Conservation (phyloP, 2,113 vertebrate genomes). For the Galeopterus variegatus region DNA sequence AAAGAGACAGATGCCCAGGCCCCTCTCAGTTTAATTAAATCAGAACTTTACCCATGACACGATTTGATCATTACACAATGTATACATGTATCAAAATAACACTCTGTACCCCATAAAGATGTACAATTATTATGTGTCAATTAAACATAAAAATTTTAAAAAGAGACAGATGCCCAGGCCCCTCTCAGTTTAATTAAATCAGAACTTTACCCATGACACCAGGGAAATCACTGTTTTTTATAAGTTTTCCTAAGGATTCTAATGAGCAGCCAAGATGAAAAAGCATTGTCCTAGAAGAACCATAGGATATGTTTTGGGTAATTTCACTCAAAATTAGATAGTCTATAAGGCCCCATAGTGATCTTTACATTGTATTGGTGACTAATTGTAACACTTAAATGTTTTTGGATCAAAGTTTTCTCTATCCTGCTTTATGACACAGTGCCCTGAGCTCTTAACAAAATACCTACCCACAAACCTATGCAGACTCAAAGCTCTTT, state of each 20-base stretch:
- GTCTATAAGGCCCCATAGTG: background rate
- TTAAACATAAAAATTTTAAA: no score
- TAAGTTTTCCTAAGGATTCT: background rate
- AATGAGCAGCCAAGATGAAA: background rate
- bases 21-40: background rate
- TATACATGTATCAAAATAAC: no score
- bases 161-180: background rate
- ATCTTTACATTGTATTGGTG: background rate
- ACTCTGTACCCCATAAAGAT: no score
- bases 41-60: background rate
- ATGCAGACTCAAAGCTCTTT: background rate
- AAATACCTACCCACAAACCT: background rate
- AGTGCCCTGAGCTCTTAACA: background rate
- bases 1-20: background rate
- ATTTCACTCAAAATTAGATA: background rate
- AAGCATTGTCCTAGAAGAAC: background rate
- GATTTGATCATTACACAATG: no score
- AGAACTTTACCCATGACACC: background rate
- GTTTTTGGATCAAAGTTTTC: background rate
- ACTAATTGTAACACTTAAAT: background rate
- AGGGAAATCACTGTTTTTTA: background rate
- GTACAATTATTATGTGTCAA: no score
- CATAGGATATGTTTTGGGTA: no score
- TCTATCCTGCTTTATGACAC: background rate
- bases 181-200: background rate